Evolutionary conservation across 2,888 invertebrate genomes (phyloP).

Genomic region (Leptinotarsa haldemani): DNA sequence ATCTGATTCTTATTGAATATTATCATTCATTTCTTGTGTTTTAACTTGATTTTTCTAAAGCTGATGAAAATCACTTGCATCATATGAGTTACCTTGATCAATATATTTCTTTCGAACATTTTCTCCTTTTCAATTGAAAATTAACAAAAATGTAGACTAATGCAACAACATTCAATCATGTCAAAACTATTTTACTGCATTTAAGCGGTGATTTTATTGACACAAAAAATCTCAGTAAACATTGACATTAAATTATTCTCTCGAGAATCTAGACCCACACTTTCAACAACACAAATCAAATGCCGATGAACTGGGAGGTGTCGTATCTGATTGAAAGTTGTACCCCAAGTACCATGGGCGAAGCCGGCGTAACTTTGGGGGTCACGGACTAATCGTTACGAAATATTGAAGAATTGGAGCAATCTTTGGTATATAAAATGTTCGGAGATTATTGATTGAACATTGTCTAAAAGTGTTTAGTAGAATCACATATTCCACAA

Average conservation of each 20-base stretch:
- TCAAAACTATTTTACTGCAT: too few relatives aligned
- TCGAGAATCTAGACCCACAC: not conserved
- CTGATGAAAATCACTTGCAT: too few relatives aligned
- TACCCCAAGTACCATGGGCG: slow-evolving; percentile 13
- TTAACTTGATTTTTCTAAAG: too few relatives aligned
- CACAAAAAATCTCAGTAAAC: not conserved
- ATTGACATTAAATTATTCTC: not conserved
- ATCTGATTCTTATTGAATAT: too few relatives aligned
- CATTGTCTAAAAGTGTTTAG: not conserved
- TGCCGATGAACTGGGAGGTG: not conserved
- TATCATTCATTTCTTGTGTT: too few relatives aligned
- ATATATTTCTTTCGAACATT: too few relatives aligned
- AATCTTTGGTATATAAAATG: slow-evolving; percentile 10
- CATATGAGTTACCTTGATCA: too few relatives aligned
- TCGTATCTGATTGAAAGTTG: slow-evolving; percentile 4
- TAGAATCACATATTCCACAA: slow-evolving; percentile 3
- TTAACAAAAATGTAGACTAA: too few relatives aligned
- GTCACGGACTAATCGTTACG: slow-evolving; percentile 3
- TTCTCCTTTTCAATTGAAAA: too few relatives aligned
- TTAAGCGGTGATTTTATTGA: not conserved
- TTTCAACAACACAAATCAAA: not conserved
- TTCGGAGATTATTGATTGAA: not conserved
- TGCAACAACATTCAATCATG: too few relatives aligned
- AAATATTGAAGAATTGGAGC: slow-evolving; percentile 4
- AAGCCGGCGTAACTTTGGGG: not conserved